Evolutionary conservation across 2,113 vertebrate genomes (phyloP), one percentile per base, ranked within the genome.

Genomic region (Crocuta crocuta): DNA sequence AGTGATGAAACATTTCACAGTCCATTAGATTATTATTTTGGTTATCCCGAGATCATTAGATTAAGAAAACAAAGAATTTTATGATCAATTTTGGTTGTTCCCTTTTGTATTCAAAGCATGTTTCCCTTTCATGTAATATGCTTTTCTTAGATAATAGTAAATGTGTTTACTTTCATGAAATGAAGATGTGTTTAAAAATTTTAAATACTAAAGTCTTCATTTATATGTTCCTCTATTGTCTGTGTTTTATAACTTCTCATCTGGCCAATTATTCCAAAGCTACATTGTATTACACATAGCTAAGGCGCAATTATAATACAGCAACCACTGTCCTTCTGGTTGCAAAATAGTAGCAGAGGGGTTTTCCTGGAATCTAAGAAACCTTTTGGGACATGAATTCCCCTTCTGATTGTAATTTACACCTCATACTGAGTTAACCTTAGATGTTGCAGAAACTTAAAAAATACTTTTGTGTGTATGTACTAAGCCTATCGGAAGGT

Each of bases 1-100:
- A 23, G 55, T 88, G 73, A 45, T 82, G 50, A 80, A 93, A 91
- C 19, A 45, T 76, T 86, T 94, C 93, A 97, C 93, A 98, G 97
- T 81, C 33, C 81, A 74, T 94, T 70, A 58, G n/a, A 17, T 78
- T 94, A 91, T 87, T 5, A 7, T 33, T 95, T 98, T 97, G 88
- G 33, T 50, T 76, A 6, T 79, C 39, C 50, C 96, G 95, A 98
- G 15, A 84, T 61, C 45, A 93, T 97, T 89, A 96, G 74, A 92
- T 94, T 74, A 82, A 93, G 68, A 12, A 81, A 28, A 65, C 28
- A 61, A 66, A 53, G 96, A 86, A 66, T 96, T 13, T 87, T 89
- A 91, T 90, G 31, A 95, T 94, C 21, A 66, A 10, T 76, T 94
- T 88, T 68, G 43, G 65, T 55, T 86, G 1, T 87, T 65, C 26